Evolutionary conservation across 2,888 invertebrate genomes (phyloP).

Genomic region (Globia sparganii): DNA sequence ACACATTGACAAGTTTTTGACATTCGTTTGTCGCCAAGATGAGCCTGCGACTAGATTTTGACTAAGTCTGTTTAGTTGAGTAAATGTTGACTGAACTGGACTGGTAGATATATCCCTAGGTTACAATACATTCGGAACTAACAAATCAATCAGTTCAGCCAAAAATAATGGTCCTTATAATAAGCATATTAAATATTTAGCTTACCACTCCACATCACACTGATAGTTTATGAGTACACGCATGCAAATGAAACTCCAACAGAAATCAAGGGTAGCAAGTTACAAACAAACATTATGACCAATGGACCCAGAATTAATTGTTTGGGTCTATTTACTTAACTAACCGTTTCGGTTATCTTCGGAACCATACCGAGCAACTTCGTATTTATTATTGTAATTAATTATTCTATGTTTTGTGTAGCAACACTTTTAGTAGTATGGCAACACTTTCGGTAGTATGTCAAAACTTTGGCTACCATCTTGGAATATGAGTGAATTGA

Average conservation of each 20-base stretch:
- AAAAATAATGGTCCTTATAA: conserved; percentile 38
- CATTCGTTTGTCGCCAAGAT: too few species aligned
- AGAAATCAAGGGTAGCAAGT: conserved; percentile 76
- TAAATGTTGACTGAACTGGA: neutral
- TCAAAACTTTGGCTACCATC: conserved; percentile 47
- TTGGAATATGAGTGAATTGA: conserved; percentile 3
- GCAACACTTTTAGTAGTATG: conserved; percentile 48
- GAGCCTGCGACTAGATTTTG: too few species aligned
- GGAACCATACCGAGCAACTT: conserved; percentile 83
- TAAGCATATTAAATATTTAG: conserved; percentile 50
- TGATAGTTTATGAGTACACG: conserved; percentile 61
- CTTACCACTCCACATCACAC: conserved; percentile 36
- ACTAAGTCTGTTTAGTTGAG: neutral
- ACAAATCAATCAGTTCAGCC: conserved; percentile 30
- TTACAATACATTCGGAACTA: conserved; percentile 4
- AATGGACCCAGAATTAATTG: conserved; percentile 89
- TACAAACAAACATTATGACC: conserved; percentile 88
- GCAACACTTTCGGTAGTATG: conserved; percentile 46
- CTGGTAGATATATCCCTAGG: neutral
- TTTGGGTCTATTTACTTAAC: conserved; percentile 87
- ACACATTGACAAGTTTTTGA: too few species aligned
- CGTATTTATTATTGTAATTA: conserved; percentile 77
- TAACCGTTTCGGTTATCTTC: conserved; percentile 87
- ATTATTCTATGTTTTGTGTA: conserved; percentile 70
- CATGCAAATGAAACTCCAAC: conserved; percentile 65